These are phyloP conservation scores for Drosophila anceps DNA, from an alignment of 2,888 invertebrate species.

Conservation along the genomic window DNA sequence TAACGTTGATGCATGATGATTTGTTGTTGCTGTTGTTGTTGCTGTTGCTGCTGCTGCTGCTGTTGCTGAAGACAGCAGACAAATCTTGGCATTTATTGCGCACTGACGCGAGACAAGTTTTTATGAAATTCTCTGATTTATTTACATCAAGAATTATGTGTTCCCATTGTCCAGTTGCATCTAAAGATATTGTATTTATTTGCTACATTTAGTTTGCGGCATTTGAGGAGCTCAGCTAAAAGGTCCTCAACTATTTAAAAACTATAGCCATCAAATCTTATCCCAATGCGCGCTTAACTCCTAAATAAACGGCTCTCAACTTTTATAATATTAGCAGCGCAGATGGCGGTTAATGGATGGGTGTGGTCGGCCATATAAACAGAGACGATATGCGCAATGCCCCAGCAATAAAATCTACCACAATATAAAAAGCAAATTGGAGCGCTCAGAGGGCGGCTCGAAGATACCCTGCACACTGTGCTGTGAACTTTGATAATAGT, in stretches of 20 bases:
- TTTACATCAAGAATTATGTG: constrained; percentile 58
- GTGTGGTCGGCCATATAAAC: constrained; percentile 5
- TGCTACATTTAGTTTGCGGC: constrained; percentile 5
- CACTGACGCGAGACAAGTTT: constrained; percentile 35
- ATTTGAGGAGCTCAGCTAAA: background rate
- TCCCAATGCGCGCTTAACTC: background rate
- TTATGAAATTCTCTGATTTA: constrained; percentile 64
- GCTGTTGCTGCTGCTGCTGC: constrained; percentile 10
- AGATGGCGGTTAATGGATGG: constrained; percentile 19
- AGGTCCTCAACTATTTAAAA: background rate
- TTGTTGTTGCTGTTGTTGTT: constrained; percentile 16
- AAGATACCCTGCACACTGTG: background rate
- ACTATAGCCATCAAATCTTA: constrained; percentile 7
- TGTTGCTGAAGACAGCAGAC: constrained; percentile 18
- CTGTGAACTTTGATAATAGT: background rate
- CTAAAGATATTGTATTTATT: constrained; percentile 23
- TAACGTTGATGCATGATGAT: constrained; percentile 48
- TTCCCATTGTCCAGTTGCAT: background rate
- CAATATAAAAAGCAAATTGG: background rate
- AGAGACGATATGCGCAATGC: background rate
- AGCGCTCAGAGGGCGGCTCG: background rate
- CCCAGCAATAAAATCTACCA: constrained; percentile 6
- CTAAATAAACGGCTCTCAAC: background rate
- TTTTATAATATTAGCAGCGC: constrained; percentile 12
- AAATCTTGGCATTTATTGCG: constrained; percentile 58